Base-by-base conservation (phyloP, 1,140 invertebrate genomes). In the Dermatophagoides farinae region DNA sequence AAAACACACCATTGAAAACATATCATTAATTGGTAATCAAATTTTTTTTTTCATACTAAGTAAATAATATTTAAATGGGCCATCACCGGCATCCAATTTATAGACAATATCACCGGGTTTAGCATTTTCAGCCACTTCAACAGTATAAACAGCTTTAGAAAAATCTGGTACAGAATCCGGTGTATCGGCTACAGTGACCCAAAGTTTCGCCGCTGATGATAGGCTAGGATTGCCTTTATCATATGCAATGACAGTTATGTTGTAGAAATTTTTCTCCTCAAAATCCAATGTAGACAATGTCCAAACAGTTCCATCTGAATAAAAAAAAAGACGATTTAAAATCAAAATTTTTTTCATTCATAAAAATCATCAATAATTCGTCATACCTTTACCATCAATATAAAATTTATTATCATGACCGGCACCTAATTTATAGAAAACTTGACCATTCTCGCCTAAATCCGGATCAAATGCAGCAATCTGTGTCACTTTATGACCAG, bases 171-270 rank as follows among this genome's bases (percentile, higher is more conserved):
- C 64, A 10, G 68, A 65, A 53, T 71, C 69, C 43, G 67, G 64
- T 8, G 64, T 68, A 55, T 71, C 69, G 2, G 65, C 63, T 1
- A 70, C 69, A 11, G 68, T 69, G 14, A 71, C 65, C 66, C 67
- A 69, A 5, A 89, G 69, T 22, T 86, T 71, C 6, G 86, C 85
- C 0, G 82, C 82, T 0, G 85, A 83, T 55, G 82, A 85, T 10
- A 85, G 70, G 64, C 83, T 82, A 0, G 86, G 85, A 37, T 80
- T 83, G 1, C 86, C 86, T 20, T 86, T 73, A 74, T 89, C 86
- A 0, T 84, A 85, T 0, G 85, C 86, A 8, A 85, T 78, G 0
- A 89, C 78, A 0, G 83, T 82, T 0, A 89, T 72, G 69, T 88
- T 87, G 66, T 85, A 79, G 16, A 74, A 69, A 37, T 71, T 72